Conservation (phyloP, 2,113 vertebrate species). For the Hirundichthys speculiger region DNA sequence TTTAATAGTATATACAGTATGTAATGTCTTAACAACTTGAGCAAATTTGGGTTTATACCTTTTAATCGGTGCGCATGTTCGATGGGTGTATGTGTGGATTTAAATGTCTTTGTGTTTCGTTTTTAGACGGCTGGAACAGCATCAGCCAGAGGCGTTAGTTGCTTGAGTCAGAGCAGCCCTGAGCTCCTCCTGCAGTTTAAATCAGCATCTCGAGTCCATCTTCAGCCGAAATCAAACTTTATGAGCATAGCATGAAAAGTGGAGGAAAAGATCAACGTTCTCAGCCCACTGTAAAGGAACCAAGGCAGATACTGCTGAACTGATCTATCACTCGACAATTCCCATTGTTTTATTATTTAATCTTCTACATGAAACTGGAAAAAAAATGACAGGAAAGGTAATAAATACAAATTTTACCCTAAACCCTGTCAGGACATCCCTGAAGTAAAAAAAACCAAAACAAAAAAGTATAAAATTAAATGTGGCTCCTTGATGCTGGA, state of each 20-base stretch:
- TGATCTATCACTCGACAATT: background rate
- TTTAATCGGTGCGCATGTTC: background rate
- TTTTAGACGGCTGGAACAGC: constrained; percentile 18
- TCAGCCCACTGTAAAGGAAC: constrained; percentile 21
- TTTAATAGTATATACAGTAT: background rate
- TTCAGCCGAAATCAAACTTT: constrained; percentile 13
- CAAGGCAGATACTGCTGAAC: background rate
- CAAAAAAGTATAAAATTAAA: too few species aligned
- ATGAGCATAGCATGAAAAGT: background rate
- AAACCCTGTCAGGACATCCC: too few species aligned
- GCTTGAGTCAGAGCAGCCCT: constrained; percentile 43
- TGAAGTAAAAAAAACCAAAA: too few species aligned
- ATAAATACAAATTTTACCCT: too few species aligned
- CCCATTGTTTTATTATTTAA: background rate
- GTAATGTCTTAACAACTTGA: background rate
- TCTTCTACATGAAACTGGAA: too few species aligned
- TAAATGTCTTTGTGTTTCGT: constrained; percentile 2
- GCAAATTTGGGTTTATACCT: background rate
- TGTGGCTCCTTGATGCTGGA: too few species aligned
- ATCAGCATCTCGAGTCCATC: constrained; percentile 38
- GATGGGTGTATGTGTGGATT: background rate
- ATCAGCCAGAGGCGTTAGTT: constrained; percentile 25
- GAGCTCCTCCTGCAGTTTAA: constrained; percentile 52
- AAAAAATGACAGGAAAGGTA: too few species aligned
- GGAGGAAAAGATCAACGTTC: background rate